A percentile compares a stretch with the other conserved stretches of the same genome.
These are phyloP conservation scores for Batillaria attramentaria DNA, from an alignment of 1,140 invertebrate species.

Conservation along the genomic window DNA sequence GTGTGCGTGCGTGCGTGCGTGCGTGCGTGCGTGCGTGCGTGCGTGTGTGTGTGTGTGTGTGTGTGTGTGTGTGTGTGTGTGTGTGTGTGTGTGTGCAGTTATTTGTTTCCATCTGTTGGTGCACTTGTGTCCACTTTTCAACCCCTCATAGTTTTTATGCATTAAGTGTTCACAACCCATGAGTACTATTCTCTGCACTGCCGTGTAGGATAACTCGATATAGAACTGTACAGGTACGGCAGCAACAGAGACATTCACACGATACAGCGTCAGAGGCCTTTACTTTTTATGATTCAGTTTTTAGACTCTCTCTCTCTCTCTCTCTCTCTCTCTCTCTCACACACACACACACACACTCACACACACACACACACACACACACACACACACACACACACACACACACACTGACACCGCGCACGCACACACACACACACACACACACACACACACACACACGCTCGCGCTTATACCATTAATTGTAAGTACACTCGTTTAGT, in stretches of 20 bases:
- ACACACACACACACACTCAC: not conserved
- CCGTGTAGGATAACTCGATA: not conserved
- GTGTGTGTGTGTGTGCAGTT: not conserved
- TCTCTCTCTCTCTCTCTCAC: constrained; percentile 13
- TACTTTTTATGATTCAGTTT: not conserved
- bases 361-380: constrained; percentile 2
- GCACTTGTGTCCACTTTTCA: too few species aligned
- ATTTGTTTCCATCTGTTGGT: not conserved
- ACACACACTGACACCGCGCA: not conserved
- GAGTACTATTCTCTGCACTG: not conserved
- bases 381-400: not conserved
- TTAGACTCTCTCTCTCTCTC: not conserved
- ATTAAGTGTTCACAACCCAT: not conserved
- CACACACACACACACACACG: not conserved
- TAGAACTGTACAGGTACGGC: not conserved
- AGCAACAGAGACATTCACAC: not conserved
- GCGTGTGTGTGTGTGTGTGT: not conserved
- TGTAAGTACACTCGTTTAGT: not conserved
- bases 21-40: constrained; percentile 7
- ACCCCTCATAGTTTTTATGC: not conserved
- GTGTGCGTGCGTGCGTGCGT: constrained; percentile 12
- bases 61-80: not conserved
- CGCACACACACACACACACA: not conserved
- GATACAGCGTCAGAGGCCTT: not conserved
- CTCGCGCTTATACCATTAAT: not conserved